Evolutionary conservation across 2,113 vertebrate genomes (phyloP).

Genomic region (Cottus gobio): DNA sequence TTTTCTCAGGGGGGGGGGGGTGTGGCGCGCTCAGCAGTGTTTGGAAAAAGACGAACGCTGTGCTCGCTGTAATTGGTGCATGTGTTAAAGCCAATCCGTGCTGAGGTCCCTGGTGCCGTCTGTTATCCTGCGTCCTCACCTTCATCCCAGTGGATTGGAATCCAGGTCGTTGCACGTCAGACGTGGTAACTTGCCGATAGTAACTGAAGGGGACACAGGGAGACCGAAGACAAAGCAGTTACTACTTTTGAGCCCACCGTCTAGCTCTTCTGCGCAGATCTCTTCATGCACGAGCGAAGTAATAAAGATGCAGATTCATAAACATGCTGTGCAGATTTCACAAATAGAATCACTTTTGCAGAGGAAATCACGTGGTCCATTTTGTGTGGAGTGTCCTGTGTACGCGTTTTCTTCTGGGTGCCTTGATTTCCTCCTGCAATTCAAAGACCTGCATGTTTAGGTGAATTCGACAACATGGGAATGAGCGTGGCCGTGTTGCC

Average conservation of each 20-base stretch:
- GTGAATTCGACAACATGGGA: not conserved
- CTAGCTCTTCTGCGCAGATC: not conserved
- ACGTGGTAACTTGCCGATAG: constrained; percentile 41
- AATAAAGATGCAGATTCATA: not conserved
- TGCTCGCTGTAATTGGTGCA: constrained; percentile 76
- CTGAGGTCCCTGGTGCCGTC: constrained; percentile 59
- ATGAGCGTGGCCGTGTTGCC: not conserved
- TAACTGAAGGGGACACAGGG: constrained; percentile 35
- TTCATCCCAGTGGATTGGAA: constrained; percentile 55
- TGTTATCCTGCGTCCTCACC: constrained; percentile 61
- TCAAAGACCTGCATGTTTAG: not conserved
- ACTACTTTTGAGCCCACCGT: constrained; percentile 8
- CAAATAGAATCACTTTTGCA: too few relatives aligned
- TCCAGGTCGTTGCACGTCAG: constrained; percentile 58
- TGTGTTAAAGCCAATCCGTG: constrained; percentile 68
- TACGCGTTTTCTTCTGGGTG: not conserved
- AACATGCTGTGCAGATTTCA: too few relatives aligned
- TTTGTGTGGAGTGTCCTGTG: not conserved
- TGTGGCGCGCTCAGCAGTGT: constrained; percentile 61
- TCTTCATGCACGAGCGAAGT: not conserved
- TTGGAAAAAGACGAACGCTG: constrained; percentile 67
- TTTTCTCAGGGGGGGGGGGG: constrained; percentile 73
- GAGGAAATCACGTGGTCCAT: not conserved
- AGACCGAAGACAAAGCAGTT: constrained; percentile 42
- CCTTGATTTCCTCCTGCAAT: not conserved